phyloP scores from a whole-genome alignment of 2,888 invertebrate genomes.

The Tinea trinotella region DNA sequence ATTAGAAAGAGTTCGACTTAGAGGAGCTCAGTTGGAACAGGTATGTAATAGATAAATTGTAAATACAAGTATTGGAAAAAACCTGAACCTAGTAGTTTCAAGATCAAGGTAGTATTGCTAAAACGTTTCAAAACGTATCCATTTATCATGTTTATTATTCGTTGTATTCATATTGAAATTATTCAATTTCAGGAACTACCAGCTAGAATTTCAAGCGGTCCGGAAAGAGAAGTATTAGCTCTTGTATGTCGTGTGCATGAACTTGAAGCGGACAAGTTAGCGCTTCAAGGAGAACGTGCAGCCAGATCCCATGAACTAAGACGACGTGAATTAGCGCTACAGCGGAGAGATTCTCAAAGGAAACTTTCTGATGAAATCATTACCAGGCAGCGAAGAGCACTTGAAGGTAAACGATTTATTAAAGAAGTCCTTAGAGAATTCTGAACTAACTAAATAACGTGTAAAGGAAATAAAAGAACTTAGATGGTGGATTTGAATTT shows the following conservation, averaged over 20 bases:
- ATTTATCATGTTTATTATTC: no score
- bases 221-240: conserved; percentile 90
- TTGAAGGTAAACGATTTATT: conserved; percentile 80
- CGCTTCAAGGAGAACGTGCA: conserved; percentile 88
- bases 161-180: no score
- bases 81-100: no score
- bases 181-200: conserved; percentile 79
- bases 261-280: conserved; percentile 94
- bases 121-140: no score
- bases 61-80: no score
- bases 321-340: conserved; percentile 85
- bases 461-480: no score
- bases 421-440: no score
- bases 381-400: conserved; percentile 85
- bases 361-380: conserved; percentile 93
- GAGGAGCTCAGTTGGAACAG: conserved; percentile 87
- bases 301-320: conserved; percentile 90
- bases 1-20: conserved; percentile 82
- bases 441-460: no score
- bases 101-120: no score
- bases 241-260: conserved; percentile 94
- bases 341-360: conserved; percentile 87
- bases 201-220: conserved; percentile 86
- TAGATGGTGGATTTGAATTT: conserved; percentile 5
- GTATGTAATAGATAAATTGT: no score